Conservation (phyloP, 1,140 invertebrate genomes). For the Halictus rubicundus region DNA sequence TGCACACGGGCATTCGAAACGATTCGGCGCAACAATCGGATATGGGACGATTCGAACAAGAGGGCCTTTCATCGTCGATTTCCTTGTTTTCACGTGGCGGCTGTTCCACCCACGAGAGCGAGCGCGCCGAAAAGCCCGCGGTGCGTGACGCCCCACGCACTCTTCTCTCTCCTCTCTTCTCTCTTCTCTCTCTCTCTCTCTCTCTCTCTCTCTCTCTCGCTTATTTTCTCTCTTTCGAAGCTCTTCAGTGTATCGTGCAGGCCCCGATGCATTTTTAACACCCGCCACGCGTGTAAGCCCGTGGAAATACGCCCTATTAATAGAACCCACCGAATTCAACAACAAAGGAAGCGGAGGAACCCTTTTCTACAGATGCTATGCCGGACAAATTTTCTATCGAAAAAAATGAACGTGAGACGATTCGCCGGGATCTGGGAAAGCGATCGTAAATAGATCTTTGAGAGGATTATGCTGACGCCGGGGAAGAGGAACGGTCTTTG, state of each 20-base stretch:
- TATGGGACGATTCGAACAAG: conserved; percentile 58
- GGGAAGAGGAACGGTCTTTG: too few relatives aligned
- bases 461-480: too few relatives aligned
- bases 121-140: conserved; percentile 38
- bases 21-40: conserved; percentile 54
- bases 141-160: conserved; percentile 42
- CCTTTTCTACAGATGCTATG: conserved; percentile 16
- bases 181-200: not conserved
- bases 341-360: conserved; percentile 54
- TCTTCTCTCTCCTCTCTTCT: not conserved
- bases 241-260: not conserved
- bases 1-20: conserved; percentile 24
- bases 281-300: conserved; percentile 47
- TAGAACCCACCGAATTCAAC: conserved; percentile 59
- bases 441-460: too few relatives aligned
- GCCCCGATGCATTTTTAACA: conserved; percentile 53
- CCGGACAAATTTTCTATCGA: conserved; percentile 12
- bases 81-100: conserved; percentile 60
- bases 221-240: too few relatives aligned
- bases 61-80: conserved; percentile 59
- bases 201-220: not conserved
- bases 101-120: conserved; percentile 45
- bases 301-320: conserved; percentile 61
- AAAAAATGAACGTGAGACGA: not conserved
- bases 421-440: too few relatives aligned